Base-by-base conservation (phyloP, 2,113 vertebrate species). In the Cyrtonyx montezumae region DNA sequence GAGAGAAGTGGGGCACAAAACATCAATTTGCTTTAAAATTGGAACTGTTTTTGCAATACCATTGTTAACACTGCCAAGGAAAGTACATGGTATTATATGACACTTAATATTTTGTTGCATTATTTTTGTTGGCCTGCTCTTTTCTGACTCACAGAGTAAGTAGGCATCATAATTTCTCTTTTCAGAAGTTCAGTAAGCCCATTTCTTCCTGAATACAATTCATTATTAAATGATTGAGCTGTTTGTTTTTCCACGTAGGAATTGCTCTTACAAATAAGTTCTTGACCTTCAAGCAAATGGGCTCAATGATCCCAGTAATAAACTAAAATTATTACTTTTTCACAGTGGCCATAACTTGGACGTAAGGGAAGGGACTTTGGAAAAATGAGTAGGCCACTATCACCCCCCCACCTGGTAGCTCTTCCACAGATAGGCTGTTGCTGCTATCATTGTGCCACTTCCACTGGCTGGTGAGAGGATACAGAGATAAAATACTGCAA, bases 141-240 rank as follows among this genome's bases (percentile, higher is more conserved):
- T 81, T 91, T 81, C 78, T 84, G 74, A 91, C 66, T 75, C 67
- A 48, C 18, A 46, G 53, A 89, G 19, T 30, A 79, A 73, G n/a
- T 10, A 48, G 15, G 79, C 11, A 48, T 61, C 2, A 13, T 71
- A 37, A 88, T 91, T 89, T 77, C 26, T 84, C 26, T 87, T 55
- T 37, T 74, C 67, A 69, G 42, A 91, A 87, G 63, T 53, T 67
- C 49, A 85, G 14, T 13, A 23, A 91, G 59, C 87, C 66, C 32
- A 74, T 15, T 59, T 70, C 28, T 89, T 90, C 85, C 79, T 46
- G 84, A 96, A 93, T 77, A 80, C 46, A 86, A 90, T 63, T 85
- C 82, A 32, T 49, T 74, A 32, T 49, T 55, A 93, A 94, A 87
- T 45, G 91, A 90, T 37, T 37, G 21, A 87, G 55, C 85, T 61